Evolutionary conservation across 1,140 invertebrate species (phyloP).

Genomic region (Hydropsyche tenuis): DNA sequence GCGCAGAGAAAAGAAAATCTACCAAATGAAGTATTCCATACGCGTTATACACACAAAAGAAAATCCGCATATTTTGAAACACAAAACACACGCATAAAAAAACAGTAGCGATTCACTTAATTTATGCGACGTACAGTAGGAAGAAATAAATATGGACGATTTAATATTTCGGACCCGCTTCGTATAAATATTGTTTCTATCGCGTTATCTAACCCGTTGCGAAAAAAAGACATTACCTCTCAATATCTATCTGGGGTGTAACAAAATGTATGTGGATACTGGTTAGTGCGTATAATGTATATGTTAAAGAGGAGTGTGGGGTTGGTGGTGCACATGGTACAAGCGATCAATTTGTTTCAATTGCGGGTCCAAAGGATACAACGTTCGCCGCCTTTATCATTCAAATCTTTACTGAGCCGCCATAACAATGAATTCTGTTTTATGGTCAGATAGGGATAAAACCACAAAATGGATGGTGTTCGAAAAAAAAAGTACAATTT

Average conservation of each 20-base stretch:
- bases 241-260: neutral
- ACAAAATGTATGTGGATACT: neutral
- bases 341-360: slow-evolving; percentile 36
- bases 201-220: slow-evolving; percentile 15
- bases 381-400: slow-evolving; percentile 31
- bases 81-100: neutral
- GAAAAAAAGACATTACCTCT: slow-evolving; percentile 5
- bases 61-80: neutral
- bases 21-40: slow-evolving; percentile 8
- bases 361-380: slow-evolving; percentile 26
- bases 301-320: neutral
- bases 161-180: neutral
- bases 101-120: neutral
- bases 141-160: slow-evolving; percentile 2
- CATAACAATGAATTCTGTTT: slow-evolving; percentile 41
- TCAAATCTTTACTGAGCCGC: slow-evolving; percentile 40
- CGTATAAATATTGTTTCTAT: slow-evolving; percentile 9
- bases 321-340: slow-evolving; percentile 3
- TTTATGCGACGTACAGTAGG: neutral
- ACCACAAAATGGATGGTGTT: slow-evolving; percentile 16
- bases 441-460: slow-evolving; percentile 32
- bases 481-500: neutral
- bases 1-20: neutral
- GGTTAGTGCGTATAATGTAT: neutral
- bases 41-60: neutral